Evolutionary conservation across 2,888 invertebrate species (phyloP).

Genomic region (Ophion ventricosus): DNA sequence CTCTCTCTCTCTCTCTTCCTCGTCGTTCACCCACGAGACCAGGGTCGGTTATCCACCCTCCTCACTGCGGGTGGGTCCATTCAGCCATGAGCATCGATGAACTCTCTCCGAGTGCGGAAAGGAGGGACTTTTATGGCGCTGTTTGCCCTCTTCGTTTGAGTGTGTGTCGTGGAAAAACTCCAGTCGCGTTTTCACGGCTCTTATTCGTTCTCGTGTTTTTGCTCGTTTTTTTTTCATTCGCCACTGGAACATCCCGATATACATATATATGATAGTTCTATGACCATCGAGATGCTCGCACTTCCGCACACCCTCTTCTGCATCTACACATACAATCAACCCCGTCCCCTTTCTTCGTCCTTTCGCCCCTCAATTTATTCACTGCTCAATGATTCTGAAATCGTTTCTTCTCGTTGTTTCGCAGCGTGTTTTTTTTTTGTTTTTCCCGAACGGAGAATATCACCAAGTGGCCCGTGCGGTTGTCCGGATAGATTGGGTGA

Average conservation of each 20-base stretch:
- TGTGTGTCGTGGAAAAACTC: conserved; percentile 66
- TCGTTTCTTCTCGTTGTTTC: conserved; percentile 62
- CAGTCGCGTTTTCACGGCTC: conserved; percentile 62
- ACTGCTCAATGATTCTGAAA: conserved; percentile 51
- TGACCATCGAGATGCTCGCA: conserved; percentile 42
- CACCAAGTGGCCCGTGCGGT: not conserved
- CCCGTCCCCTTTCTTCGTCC: conserved; percentile 37
- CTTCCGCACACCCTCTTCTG: conserved; percentile 41
- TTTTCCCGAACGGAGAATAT: conserved; percentile 20
- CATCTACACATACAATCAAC: conserved; percentile 38
- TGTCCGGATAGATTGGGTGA: not conserved
- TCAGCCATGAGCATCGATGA: conserved; percentile 69
- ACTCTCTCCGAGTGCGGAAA: conserved; percentile 59
- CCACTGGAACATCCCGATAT: conserved; percentile 38
- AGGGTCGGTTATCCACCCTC: conserved; percentile 68
- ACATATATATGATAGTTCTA: conserved; percentile 27
- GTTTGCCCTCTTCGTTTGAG: conserved; percentile 77
- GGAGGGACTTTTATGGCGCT: conserved; percentile 78
- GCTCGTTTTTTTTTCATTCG: conserved; percentile 28
- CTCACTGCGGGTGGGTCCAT: conserved; percentile 73
- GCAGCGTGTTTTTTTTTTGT: conserved; percentile 52
- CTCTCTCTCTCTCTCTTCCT: conserved; percentile 45
- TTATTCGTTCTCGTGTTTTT: conserved; percentile 24
- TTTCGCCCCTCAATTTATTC: conserved; percentile 64
- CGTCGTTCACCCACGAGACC: conserved; percentile 61